Base-by-base conservation (phyloP, 92 coral and sea anemone species). In the Parazoanthus swiftii region DNA sequence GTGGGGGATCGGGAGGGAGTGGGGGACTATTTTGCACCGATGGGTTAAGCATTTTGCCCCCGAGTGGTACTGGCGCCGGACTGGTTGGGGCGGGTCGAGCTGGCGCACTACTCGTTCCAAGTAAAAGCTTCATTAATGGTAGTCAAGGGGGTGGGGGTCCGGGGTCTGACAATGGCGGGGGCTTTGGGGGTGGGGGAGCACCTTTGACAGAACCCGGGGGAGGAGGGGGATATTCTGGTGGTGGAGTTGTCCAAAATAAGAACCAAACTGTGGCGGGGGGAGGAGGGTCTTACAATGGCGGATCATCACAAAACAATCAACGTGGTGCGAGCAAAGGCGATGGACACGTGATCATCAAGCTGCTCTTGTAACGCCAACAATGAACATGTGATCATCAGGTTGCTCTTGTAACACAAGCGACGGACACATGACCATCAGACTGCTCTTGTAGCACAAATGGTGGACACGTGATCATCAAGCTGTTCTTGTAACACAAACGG, bases 181-280 rank as follows among this genome's bases (percentile, higher is more conserved):
- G 98, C 8, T 97, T 93, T 85, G 99, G 99, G 72, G 98, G 99
- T 33, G 99, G 99, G 6, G 99, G 99, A 18, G 96, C 87, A 10
- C 92, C 93, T 35, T 59, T 36, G 29, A 5, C 2, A 37, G 86
- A 71, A 36, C 95, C 96, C 13, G 99, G 99, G 42, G 99, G 95
- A 42, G 99, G 99, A 25, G 99, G 99, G 26, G 99, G 99, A 14
- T 97, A 93, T 71, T 95, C 97, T 3, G 99, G 99, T 42, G 99
- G 98, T 48, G 95, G 99, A 42, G 98, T 97, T 76, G 65, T 82
- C 67, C 85, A 72, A 38, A 89, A 81, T 20, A 43, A 86, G 21
- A 73, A 86, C 43, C 59, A 72, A 66, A 88, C 95, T 25, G 86
- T 80, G 39, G 95, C 97, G 8, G 98, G 98, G 43, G 98, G 98